Base-by-base conservation (phyloP, 2,888 invertebrate species). In the Metalampra italica region DNA sequence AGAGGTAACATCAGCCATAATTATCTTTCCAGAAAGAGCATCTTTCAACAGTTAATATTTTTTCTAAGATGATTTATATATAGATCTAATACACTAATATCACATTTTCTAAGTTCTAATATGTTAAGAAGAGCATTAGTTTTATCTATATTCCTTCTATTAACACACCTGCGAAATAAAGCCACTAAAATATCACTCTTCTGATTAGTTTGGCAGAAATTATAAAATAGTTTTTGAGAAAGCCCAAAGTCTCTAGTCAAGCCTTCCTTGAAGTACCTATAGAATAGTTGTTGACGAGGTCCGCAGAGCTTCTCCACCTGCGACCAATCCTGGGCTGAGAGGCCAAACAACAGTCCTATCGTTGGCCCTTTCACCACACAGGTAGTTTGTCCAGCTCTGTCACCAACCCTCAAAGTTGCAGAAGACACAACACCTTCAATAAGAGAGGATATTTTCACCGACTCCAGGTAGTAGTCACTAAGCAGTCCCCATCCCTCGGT, bases 211-310 rank as follows among this genome's bases (percentile, higher is more conserved):
- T 70, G 57, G 64, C 90, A 90, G 60, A 88, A 89, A 55, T 84
- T 75, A 61, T 90, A 90, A 68, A 90, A 90, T 36, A 88, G 50
- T 60, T 81, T 82, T 64, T 90, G 84, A 60, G 87, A 82, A 54
- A 59, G 68, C 32, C 58, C 63, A 55, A 78, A 84, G 45, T 57
- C 73, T 51, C 64, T 71, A 46, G 71, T 75, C 2, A 90, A 50
- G 4, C 90, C 90, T 56, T 79, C 65, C 64, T 82, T 86, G 56
- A 89, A 90, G 56, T 81, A 75, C 64, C 90, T 79, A 53, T 86
- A 90, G 62, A 83, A 90, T 9, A 90, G 54, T 58, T 90, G 86
- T n/a, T 79, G 71, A 29, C 61, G 67, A 49, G 56, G 52, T 40
- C 53, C 58, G 56, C 82, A 82, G 48, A 88, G 57, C 34, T 68